A percentile compares a stretch with the other conserved stretches of the same genome.
Conservation (phyloP, 2,888 invertebrate genomes). For the Flabesymbios commensalis region DNA sequence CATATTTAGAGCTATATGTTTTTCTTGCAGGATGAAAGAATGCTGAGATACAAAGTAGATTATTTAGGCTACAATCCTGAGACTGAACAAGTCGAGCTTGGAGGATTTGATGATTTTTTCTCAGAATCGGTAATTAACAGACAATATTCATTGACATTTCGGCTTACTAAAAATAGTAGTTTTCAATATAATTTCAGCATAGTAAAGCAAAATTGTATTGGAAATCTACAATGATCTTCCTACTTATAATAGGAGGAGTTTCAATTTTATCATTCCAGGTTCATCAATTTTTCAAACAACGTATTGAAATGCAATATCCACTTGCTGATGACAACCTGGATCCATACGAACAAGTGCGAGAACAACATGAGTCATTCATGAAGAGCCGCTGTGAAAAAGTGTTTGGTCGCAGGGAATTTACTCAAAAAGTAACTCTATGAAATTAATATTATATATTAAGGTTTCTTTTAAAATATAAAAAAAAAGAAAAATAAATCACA, state of each 20-base stretch:
- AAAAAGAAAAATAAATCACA: too few relatives aligned
- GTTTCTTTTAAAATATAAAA: too few relatives aligned
- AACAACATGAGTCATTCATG: constrained; percentile 54
- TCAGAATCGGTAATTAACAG: constrained; percentile 49
- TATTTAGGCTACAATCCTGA: constrained; percentile 47
- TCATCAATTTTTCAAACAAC: constrained; percentile 52
- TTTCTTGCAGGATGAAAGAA: constrained; percentile 44
- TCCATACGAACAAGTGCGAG: constrained; percentile 41
- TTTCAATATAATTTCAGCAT: too few relatives aligned
- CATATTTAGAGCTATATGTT: too few relatives aligned
- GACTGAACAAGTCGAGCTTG: constrained; percentile 40
- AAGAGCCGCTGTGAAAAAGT: constrained; percentile 47
- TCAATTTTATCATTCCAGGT: too few relatives aligned
- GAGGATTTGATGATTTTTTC: constrained; percentile 43
- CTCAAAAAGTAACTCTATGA: constrained; percentile 53
- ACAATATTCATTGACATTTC: too few relatives aligned
- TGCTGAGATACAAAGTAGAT: constrained; percentile 46
- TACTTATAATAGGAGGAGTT: too few relatives aligned
- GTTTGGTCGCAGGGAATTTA: constrained; percentile 47
- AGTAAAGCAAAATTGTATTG: too few relatives aligned
- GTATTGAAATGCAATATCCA: constrained; percentile 51
- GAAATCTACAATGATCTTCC: too few relatives aligned
- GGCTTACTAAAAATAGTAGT: too few relatives aligned
- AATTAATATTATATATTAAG: too few relatives aligned
- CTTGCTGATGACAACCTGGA: constrained; percentile 42